These are phyloP conservation scores for Heliocidaris tuberculata DNA, from an alignment of 35 echinoderm and acorn worm genomes.

Conservation along the genomic window DNA sequence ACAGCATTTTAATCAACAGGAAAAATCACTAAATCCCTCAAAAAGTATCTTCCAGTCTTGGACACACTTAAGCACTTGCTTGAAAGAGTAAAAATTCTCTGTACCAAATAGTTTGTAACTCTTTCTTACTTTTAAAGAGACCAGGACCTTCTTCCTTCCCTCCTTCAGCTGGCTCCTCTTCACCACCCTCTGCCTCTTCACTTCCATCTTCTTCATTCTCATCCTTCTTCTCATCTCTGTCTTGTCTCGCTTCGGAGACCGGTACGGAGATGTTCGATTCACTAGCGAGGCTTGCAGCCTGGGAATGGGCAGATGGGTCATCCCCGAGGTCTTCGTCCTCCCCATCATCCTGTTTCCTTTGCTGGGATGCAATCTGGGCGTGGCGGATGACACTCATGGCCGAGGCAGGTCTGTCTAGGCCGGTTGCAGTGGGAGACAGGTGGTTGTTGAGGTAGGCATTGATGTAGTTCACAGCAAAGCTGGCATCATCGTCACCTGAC, in stretches of 20 bases:
- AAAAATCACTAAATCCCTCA: too few relatives aligned
- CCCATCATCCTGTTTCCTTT: not conserved
- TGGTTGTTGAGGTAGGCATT: conserved; percentile 57
- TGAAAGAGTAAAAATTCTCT: too few relatives aligned
- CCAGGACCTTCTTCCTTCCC: not conserved
- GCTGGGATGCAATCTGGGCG: conserved; percentile 41
- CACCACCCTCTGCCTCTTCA: not conserved
- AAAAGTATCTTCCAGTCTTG: too few relatives aligned
- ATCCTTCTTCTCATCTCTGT: conserved; percentile 1
- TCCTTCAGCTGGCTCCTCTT: not conserved
- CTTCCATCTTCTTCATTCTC: not conserved
- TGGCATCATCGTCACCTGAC: conserved; percentile 49
- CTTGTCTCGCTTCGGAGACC: not conserved
- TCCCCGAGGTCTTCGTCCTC: not conserved
- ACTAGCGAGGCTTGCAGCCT: not conserved
- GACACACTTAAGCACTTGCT: too few relatives aligned
- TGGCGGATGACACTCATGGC: conserved; percentile 71
- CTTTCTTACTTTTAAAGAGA: conserved; percentile 24
- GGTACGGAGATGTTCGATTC: conserved; percentile 21
- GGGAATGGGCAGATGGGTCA: not conserved
- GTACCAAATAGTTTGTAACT: too few relatives aligned
- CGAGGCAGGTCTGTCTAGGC: conserved; percentile 63
- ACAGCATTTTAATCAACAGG: too few relatives aligned
- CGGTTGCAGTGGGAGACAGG: conserved; percentile 48
- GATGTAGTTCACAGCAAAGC: conserved; percentile 67